phyloP scores from a whole-genome alignment of 2,888 invertebrate species.

The Drosophila peninsularis region DNA sequence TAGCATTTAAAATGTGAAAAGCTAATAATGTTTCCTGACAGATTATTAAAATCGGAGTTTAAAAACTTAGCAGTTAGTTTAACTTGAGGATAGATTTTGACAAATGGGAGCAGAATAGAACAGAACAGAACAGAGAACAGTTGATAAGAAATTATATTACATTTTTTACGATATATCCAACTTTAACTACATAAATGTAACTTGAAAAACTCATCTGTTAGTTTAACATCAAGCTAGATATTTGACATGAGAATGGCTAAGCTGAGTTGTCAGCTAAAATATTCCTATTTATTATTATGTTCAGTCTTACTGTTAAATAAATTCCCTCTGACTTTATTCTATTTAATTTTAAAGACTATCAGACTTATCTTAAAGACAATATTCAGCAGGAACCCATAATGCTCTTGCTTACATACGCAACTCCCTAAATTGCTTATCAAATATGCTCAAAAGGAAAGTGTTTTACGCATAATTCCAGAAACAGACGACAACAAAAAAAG shows the following conservation, averaged over 20 bases:
- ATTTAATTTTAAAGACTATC: neutral
- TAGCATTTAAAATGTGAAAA: neutral
- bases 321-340: neutral
- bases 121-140: neutral
- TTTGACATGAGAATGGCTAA: no score
- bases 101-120: neutral
- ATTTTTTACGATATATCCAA: no score
- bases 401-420: no score
- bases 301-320: neutral
- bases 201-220: no score
- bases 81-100: neutral
- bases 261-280: neutral
- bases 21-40: neutral
- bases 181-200: no score
- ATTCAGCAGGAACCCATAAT: no score
- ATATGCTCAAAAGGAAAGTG: conserved; percentile 11
- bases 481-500: neutral
- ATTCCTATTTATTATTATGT: neutral
- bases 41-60: neutral
- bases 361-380: no score
- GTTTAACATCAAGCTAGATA: no score
- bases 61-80: neutral
- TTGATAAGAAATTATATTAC: no score
- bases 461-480: neutral
- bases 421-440: neutral